phyloP scores from a whole-genome alignment of 2,113 vertebrate genomes.

The Chionomys nivalis region DNA sequence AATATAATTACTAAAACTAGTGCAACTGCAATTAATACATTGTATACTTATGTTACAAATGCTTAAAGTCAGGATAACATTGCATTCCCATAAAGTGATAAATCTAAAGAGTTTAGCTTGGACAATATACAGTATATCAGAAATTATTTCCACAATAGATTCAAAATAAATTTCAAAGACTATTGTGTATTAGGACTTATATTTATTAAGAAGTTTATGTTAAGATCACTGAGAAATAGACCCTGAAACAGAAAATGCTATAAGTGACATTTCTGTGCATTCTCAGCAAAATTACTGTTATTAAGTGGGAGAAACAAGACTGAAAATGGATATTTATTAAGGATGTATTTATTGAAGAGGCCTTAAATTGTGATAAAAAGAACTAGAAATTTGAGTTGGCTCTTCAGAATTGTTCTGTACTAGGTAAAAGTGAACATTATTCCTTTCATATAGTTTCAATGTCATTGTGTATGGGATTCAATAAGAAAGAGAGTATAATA shows the following conservation, averaged over 20 bases:
- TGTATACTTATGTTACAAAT: background rate
- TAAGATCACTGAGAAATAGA: background rate
- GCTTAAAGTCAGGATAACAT: background rate
- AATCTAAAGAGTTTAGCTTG: background rate
- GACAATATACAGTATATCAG: background rate
- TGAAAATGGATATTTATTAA: background rate
- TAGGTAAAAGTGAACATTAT: background rate
- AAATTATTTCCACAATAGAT: background rate
- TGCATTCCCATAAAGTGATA: background rate
- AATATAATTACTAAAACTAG: background rate
- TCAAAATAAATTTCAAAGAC: background rate
- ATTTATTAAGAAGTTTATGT: background rate
- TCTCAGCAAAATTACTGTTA: background rate
- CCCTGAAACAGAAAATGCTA: background rate
- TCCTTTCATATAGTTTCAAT: background rate
- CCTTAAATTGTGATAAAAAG: background rate
- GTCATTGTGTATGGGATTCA: background rate
- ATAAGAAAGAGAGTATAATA: background rate
- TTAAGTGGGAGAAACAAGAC: background rate
- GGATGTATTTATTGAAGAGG: too few species aligned
- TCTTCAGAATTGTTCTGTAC: background rate
- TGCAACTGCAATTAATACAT: background rate
- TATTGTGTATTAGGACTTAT: background rate
- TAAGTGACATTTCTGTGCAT: background rate
- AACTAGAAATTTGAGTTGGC: background rate